A percentile compares a stretch with the other conserved stretches of the same genome.
These are phyloP conservation scores for Nesogale talazaci DNA, from an alignment of 2,113 vertebrate species.

Conservation along the genomic window DNA sequence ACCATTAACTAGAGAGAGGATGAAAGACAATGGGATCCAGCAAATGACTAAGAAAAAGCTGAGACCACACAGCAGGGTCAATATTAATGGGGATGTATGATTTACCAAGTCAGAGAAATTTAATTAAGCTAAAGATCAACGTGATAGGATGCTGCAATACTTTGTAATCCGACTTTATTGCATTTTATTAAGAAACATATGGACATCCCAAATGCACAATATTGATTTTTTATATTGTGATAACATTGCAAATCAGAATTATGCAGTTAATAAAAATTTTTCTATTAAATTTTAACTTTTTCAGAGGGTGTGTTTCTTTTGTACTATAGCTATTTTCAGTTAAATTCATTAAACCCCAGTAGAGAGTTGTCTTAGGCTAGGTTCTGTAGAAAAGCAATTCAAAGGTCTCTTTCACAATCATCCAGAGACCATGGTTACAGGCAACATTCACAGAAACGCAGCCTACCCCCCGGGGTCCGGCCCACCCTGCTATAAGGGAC, in stretches of 20 bases:
- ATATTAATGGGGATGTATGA: background rate
- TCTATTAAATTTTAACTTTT: slow-evolving; percentile 46
- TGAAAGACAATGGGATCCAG: slow-evolving; percentile 14
- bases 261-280: slow-evolving; percentile 44
- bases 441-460: background rate
- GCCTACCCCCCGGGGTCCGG: no score
- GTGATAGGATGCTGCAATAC: background rate
- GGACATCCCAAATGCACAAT: slow-evolving; percentile 13
- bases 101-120: slow-evolving; percentile 8
- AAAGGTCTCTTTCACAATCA: no score
- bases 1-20: background rate
- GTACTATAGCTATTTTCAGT: background rate
- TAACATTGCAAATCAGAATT: slow-evolving; percentile 49
- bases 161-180: slow-evolving; percentile 44
- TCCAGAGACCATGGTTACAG: no score
- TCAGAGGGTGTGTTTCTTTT: slow-evolving; percentile 17
- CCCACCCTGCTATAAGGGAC: no score
- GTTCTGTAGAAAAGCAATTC: no score
- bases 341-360: slow-evolving; percentile 3
- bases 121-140: slow-evolving; percentile 54
- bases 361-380: background rate
- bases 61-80: background rate
- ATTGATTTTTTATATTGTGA: slow-evolving; percentile 38
- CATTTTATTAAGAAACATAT: slow-evolving; percentile 53
- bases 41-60: background rate